Evolutionary conservation across 2,113 vertebrate species (phyloP).

Genomic region (Daubentonia madagascariensis): DNA sequence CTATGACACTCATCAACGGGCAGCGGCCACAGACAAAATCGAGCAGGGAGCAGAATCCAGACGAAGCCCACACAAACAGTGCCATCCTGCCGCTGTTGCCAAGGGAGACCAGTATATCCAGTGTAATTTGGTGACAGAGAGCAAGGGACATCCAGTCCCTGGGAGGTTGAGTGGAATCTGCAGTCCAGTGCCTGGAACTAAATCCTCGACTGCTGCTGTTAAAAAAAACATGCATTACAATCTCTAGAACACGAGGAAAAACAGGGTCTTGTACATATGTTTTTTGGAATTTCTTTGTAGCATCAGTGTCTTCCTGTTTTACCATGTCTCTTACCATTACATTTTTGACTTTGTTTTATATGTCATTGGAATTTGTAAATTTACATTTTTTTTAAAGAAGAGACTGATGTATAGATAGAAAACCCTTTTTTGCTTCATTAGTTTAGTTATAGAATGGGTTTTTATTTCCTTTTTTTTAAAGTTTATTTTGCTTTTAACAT

Average conservation of each 20-base stretch:
- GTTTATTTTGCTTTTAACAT: constrained; percentile 82
- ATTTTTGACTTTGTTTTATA: constrained; percentile 93
- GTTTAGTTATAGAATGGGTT: constrained; percentile 88
- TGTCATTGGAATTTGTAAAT: constrained; percentile 92
- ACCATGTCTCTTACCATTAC: constrained; percentile 91
- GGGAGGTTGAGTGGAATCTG: constrained; percentile 81
- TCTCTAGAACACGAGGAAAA: constrained; percentile 92
- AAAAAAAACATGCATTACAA: constrained; percentile 90
- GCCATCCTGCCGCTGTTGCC: constrained; percentile 98
- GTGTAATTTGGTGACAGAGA: constrained; percentile 97
- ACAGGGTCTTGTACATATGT: constrained; percentile 99
- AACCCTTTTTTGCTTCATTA: constrained; percentile 88
- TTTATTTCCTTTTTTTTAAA: constrained; percentile 70
- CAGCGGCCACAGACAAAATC: constrained; percentile 96
- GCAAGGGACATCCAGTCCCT: constrained; percentile 78
- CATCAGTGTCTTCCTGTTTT: constrained; percentile 97
- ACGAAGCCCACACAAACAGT: constrained; percentile 98
- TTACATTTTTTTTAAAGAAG: constrained; percentile 87
- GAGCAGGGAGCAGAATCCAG: constrained; percentile 95
- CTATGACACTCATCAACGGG: constrained; percentile 98
- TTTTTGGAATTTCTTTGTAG: constrained; percentile 98
- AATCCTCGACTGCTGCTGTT: constrained; percentile 94
- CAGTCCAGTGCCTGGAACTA: constrained; percentile 89
- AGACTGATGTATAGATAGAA: constrained; percentile 90
- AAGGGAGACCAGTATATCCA: constrained; percentile 99